Conservation (phyloP, 1,140 invertebrate genomes). For the Lepidurus couesii region DNA sequence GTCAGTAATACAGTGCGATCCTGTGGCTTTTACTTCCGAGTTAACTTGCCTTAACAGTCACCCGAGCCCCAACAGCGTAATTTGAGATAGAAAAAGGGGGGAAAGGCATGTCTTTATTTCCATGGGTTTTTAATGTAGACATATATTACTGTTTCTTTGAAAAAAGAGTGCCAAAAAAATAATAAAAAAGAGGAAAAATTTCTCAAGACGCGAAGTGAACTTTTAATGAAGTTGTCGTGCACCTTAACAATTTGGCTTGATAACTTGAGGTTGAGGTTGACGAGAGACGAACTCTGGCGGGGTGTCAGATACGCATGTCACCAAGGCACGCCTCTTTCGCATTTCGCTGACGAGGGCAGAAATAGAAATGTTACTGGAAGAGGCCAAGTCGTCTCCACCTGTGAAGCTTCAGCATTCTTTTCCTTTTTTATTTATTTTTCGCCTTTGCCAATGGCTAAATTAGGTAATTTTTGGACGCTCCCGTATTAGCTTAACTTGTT, state of each 20-base stretch:
- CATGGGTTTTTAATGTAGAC: too few species aligned
- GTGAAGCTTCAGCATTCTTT: neutral
- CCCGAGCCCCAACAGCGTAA: neutral
- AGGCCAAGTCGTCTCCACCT: neutral
- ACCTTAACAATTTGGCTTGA: neutral
- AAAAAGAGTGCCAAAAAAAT: neutral
- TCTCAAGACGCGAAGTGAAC: neutral
- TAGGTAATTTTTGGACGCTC: too few species aligned
- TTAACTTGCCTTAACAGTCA: constrained; percentile 1
- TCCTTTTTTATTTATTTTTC: neutral
- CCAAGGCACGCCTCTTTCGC: neutral
- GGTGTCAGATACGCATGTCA: neutral
- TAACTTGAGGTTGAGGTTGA: constrained; percentile 12
- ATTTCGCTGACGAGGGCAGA: neutral
- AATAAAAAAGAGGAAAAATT: neutral
- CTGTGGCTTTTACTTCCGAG: neutral
- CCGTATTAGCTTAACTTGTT: too few species aligned
- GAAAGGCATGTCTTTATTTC: neutral
- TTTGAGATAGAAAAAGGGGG: neutral
- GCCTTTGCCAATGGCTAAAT: neutral
- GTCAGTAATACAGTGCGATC: neutral
- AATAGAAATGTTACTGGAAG: neutral
- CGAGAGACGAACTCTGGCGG: neutral
- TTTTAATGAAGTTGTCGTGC: neutral
- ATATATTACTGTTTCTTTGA: too few species aligned